Conservation (phyloP, 2,797 vertebrate species). For the Hydrolagus colliei region DNA sequence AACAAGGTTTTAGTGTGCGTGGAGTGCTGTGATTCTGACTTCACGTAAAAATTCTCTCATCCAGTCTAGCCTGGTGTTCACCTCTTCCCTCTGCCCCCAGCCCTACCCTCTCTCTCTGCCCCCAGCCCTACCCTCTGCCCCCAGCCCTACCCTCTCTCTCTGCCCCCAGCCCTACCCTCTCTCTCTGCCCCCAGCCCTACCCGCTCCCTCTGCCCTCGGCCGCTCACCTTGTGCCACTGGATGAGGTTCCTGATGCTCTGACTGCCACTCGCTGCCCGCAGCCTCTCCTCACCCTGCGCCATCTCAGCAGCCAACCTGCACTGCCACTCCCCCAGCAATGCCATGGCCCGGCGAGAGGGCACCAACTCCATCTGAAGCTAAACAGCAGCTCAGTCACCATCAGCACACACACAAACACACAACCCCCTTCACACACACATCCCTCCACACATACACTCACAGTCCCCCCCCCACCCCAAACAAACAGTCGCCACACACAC, state of each 20-base stretch:
- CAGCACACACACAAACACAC: neutral
- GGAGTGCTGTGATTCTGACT: too few relatives aligned
- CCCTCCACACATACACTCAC: neutral
- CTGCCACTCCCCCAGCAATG: slow-evolving; percentile 66
- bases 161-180: neutral
- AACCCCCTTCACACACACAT: neutral
- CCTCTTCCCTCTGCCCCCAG: neutral
- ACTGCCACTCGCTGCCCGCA: slow-evolving; percentile 33
- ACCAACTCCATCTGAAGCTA: slow-evolving; percentile 72
- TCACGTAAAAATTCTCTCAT: too few relatives aligned
- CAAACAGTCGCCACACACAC: neutral
- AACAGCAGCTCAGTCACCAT: neutral
- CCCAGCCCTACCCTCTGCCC: neutral
- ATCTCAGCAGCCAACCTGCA: slow-evolving; percentile 49
- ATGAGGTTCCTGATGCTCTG: slow-evolving; percentile 55
- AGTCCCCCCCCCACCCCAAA: neutral
- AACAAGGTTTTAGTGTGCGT: too few relatives aligned
- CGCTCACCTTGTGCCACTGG: slow-evolving; percentile 65
- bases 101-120: neutral
- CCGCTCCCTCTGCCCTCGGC: neutral
- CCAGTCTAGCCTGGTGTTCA: too few relatives aligned
- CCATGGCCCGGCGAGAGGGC: slow-evolving; percentile 66
- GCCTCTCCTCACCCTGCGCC: slow-evolving; percentile 35
- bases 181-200: neutral
- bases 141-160: too few relatives aligned